Conservation (phyloP, 2,888 invertebrate genomes). For the Diloba caeruleocephala region DNA sequence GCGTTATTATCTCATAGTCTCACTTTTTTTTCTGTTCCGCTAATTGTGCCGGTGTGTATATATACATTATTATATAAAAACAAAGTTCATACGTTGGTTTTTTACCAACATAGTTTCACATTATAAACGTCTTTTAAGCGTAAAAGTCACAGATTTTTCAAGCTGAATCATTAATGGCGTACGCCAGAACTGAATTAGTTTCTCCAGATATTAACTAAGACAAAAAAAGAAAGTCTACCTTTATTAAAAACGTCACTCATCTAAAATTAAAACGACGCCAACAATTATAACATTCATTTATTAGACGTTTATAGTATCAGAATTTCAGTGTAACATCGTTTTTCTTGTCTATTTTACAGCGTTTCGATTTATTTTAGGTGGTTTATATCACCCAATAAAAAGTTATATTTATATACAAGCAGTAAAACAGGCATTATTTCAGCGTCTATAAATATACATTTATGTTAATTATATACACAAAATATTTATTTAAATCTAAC, state of each 20-base stretch:
- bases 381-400: conserved; percentile 43
- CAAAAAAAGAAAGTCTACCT: conserved; percentile 7
- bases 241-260: conserved; percentile 2
- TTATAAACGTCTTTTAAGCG: conserved; percentile 37
- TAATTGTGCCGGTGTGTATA: no score
- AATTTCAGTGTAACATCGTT: conserved; percentile 54
- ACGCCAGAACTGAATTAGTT: conserved; percentile 29
- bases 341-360: conserved; percentile 51
- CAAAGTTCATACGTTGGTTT: no score
- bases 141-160: conserved; percentile 37
- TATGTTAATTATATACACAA: conserved; percentile 57
- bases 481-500: conserved; percentile 44
- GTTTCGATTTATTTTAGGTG: conserved; percentile 13
- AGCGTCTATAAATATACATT: conserved; percentile 58
- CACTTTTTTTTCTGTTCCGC: no score
- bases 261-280: conserved; percentile 29
- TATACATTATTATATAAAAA: no score
- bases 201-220: conserved; percentile 24
- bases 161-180: conserved; percentile 41
- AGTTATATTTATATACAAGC: conserved; percentile 64
- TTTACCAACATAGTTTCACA: conserved; percentile 28
- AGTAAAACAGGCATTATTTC: conserved; percentile 51
- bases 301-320: conserved; percentile 60
- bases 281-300: conserved; percentile 67
- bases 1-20: no score